phyloP scores from a whole-genome alignment of 2,797 vertebrate genomes.

The Ambastaia sidthimunki region DNA sequence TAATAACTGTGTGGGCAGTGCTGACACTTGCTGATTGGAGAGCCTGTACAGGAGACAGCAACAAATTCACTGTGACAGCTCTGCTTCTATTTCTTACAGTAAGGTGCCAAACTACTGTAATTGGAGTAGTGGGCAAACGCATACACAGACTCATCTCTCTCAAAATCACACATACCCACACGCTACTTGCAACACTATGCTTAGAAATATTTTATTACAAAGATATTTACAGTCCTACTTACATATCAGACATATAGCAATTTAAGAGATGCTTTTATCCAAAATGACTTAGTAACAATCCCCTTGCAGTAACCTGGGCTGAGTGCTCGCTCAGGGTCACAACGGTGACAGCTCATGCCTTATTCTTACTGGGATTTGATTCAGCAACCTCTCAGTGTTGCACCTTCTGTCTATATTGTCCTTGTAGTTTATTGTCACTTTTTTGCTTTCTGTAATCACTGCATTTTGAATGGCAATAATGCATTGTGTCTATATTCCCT shows the following conservation, averaged over 20 bases:
- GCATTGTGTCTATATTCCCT: neutral
- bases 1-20: conserved; percentile 67
- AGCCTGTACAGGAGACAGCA: conserved; percentile 64
- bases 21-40: conserved; percentile 69
- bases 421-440: conserved; percentile 11
- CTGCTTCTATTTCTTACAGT: conserved; percentile 61
- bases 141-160: neutral
- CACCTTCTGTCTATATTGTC: conserved; percentile 8
- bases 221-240: neutral
- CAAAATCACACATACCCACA: conserved; percentile 1
- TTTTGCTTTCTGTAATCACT: neutral
- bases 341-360: neutral
- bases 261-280: conserved; percentile 5
- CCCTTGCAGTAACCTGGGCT: neutral
- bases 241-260: neutral
- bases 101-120: conserved; percentile 65
- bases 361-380: neutral
- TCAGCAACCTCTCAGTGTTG: neutral
- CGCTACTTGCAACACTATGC: neutral
- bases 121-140: conserved; percentile 33
- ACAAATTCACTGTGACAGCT: conserved; percentile 67
- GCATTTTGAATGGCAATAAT: conserved; percentile 13
- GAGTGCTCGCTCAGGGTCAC: neutral
- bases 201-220: conserved; percentile 9
- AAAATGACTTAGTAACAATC: neutral